Evolutionary conservation across 2,797 vertebrate species (phyloP), one percentile per base, ranked within the genome.

Genomic region (Cossypha niveicapilla): DNA sequence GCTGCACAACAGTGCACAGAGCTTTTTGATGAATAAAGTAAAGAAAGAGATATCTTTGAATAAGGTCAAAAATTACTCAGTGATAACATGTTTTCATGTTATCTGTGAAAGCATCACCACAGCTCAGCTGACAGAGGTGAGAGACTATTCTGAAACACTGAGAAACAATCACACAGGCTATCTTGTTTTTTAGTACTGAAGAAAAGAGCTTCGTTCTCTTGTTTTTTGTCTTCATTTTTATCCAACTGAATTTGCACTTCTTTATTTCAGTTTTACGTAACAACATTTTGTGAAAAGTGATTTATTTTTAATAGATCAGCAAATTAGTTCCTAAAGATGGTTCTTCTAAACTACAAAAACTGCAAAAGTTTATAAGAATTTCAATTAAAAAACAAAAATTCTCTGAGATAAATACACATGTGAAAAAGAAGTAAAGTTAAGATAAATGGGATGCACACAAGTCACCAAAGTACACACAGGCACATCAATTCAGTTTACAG

Each of bases 41-140:
- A 90, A 92, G 77, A 45, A 75, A 92, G 34, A 92, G 13, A 4
- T 42, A 73, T 24, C 83, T 96, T 82, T 87, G 84, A 94, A 85
- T 79, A 89, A 89, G 86, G 91, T 96, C 92, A 95, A 77, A 92
- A 95, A 96, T 89, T 89, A 93, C 88, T 79, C 74, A 87, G 60
- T 74, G 86, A 92, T 87, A 95, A 92, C 60, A 74, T 76, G 80
- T 88, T 95, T 87, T 93, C 60, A 34, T 87, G 86, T 89, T 95
- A 73, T 57, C 88, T 87, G 71, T 85, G 86, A 95, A 96, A 87
- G 44, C 70, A 76, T 82, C 86, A 76, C 56, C 21, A 60, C 41
- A 65, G 71, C 53, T 86, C 60, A 45, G 67, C 35, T 93, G 88
- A 87, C 91, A 93, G 71, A 94, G 67, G 91, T 92, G 92, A 94